Base-by-base conservation (phyloP, 2,888 invertebrate species). In the Megastigmus dorsalis region DNA sequence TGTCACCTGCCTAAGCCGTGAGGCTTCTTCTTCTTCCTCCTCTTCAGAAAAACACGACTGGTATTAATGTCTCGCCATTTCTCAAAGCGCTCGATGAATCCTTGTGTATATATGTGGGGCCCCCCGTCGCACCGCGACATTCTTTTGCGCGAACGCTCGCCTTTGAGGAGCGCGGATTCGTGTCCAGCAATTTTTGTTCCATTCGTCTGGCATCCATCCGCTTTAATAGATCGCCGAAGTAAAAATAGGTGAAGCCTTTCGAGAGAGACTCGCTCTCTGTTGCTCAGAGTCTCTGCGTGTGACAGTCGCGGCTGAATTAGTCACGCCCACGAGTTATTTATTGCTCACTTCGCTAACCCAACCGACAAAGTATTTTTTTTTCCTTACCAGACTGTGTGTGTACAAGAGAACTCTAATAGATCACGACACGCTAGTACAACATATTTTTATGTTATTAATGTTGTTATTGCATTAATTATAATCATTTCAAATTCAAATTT, bases 1-100 rank as follows among this genome's bases (percentile, higher is more conserved):
- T 80, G 82, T 84, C 84, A 87, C 85, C 86, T 88, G 86, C 75
- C n/a, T 76, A 76, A 66, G 63, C 80, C 76, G 79, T 69, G 78
- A 73, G n/a, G 71, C 62, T 60, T 79, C 73, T 78, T 79, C 71
- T n/a, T n/a, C n/a, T n/a, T n/a, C 63, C 57, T 74, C 66, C 70
- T 36, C 77, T 71, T 74, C 60, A 59, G 66, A 33, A 55, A 73
- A 75, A 79, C 70, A 78, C 66, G 75, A 80, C 54, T 74, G 71
- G 75, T 77, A 79, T 78, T 80, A 78, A 81, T 79, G 78, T 70
- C 41, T 63, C 75, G 74, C 60, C 75, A 81, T 83, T 75, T 63
- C 77, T 83, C 80, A 79, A 26, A 9, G 36, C 48, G 10, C 23
- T 10, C 48, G 59, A 63, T 52, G 41, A 38, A 54, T 43, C 54